Evolutionary conservation across 2,888 invertebrate genomes (phyloP).

Genomic region (Leptura quadrifasciata): DNA sequence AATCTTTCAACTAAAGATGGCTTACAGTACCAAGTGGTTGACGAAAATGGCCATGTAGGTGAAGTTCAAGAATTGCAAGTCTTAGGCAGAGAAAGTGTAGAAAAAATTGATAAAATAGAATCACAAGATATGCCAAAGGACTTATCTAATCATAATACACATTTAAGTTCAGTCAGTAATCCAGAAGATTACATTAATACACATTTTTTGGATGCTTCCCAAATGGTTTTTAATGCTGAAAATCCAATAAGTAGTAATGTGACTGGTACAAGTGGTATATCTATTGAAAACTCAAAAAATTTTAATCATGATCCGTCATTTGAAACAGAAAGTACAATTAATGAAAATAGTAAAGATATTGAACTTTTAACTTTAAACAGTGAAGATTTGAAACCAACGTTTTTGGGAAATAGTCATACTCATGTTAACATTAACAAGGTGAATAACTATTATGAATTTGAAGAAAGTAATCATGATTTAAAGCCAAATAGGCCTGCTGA

Average conservation of each 20-base stretch:
- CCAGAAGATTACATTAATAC: slow-evolving; percentile 28
- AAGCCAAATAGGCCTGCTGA: slow-evolving; percentile 23
- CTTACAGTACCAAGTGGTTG: slow-evolving; percentile 66
- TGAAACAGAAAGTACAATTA: slow-evolving; percentile 11
- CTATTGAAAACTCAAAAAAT: slow-evolving; percentile 8
- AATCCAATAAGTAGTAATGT: background rate
- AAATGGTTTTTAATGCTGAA: slow-evolving; percentile 15
- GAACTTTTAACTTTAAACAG: slow-evolving; percentile 16
- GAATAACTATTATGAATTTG: slow-evolving; percentile 18
- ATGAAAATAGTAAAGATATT: slow-evolving; percentile 14
- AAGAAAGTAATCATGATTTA: background rate
- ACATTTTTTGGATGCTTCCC: slow-evolving; percentile 24
- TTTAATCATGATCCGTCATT: background rate
- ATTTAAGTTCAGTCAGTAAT: slow-evolving; percentile 19
- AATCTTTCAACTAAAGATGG: slow-evolving; percentile 67
- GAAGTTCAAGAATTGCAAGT: slow-evolving; percentile 68
- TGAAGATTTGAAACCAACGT: slow-evolving; percentile 16
- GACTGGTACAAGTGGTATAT: background rate
- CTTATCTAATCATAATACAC: slow-evolving; percentile 10
- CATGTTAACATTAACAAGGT: background rate
- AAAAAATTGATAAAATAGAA: slow-evolving; percentile 50
- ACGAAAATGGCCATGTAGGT: slow-evolving; percentile 69
- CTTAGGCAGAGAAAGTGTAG: slow-evolving; percentile 45
- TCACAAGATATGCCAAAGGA: slow-evolving; percentile 38
- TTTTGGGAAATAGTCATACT: background rate